phyloP scores from a whole-genome alignment of 2,113 vertebrate species.

The Ciconia stormi region DNA sequence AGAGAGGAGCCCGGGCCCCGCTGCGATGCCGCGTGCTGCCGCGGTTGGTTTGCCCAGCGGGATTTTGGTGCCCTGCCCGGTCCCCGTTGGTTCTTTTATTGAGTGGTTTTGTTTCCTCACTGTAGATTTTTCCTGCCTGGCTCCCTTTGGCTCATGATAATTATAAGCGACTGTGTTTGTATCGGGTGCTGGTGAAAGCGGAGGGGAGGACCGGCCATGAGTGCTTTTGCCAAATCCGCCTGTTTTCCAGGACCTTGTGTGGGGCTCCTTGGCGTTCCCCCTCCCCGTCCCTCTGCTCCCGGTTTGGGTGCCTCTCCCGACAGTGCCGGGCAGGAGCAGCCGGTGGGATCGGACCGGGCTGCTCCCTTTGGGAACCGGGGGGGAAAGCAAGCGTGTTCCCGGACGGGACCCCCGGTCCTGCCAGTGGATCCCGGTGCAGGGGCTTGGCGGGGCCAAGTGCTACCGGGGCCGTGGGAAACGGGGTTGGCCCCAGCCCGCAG shows the following conservation, averaged over 20 bases:
- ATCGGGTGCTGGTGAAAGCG: not conserved
- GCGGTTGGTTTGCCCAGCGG: not conserved
- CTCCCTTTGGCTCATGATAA: not conserved
- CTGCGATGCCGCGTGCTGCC: not conserved
- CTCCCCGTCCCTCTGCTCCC: not conserved
- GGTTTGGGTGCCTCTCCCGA: not conserved
- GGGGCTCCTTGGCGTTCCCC: not conserved
- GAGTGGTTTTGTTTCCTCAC: not conserved
- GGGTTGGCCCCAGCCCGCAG: accelerated
- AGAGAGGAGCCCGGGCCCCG: not conserved
- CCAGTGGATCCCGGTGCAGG: accelerated
- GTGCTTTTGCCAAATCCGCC: not conserved
- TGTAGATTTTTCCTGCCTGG: not conserved
- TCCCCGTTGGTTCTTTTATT: not conserved
- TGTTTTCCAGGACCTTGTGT: not conserved
- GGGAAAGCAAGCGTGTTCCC: not conserved
- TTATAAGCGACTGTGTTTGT: accelerated
- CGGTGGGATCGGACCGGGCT: accelerated
- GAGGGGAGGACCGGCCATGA: not conserved
- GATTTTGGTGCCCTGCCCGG: not conserved
- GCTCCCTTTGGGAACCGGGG: not conserved
- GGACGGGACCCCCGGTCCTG: accelerated
- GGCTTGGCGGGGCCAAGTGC: not conserved
- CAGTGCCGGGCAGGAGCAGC: not conserved
- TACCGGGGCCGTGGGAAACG: accelerated